Evolutionary conservation across 2,888 invertebrate genomes (phyloP).

Genomic region (Euplagia quadripunctaria): DNA sequence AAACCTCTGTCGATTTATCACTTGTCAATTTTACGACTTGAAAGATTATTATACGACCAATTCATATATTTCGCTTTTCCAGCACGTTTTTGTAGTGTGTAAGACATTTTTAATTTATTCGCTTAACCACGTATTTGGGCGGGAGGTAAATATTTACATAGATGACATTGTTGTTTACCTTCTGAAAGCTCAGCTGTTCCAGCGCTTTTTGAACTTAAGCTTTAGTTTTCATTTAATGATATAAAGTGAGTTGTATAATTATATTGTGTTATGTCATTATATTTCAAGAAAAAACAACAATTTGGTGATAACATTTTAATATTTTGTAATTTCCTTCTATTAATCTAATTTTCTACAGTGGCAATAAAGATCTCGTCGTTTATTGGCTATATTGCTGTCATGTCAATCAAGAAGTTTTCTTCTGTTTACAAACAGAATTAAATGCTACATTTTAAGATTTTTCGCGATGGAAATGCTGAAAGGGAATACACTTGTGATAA

Average conservation of each 20-base stretch:
- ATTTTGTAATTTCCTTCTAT: neutral
- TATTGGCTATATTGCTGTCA: neutral
- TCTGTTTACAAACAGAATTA: neutral
- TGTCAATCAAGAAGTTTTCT: neutral
- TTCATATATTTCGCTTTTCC: slow-evolving; percentile 29
- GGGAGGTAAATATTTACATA: slow-evolving; percentile 68
- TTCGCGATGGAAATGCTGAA: slow-evolving; percentile 56
- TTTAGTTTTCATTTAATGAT: neutral
- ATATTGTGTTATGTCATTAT: neutral
- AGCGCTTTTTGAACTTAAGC: slow-evolving; percentile 47
- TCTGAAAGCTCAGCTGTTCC: slow-evolving; percentile 31
- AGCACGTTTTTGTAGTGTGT: neutral
- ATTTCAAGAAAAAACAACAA: neutral
- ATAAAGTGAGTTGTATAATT: neutral
- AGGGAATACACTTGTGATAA: slow-evolving; percentile 32
- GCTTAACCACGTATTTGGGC: slow-evolving; percentile 58
- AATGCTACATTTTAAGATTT: neutral
- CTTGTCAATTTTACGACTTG: slow-evolving; percentile 62
- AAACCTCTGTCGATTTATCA: slow-evolving; percentile 55
- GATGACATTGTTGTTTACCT: slow-evolving; percentile 48
- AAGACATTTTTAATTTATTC: slow-evolving; percentile 52
- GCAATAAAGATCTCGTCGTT: neutral
- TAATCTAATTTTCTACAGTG: neutral
- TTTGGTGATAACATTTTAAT: neutral
- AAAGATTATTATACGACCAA: slow-evolving; percentile 54